Base-by-base conservation (phyloP, 2,797 vertebrate species). In the Pitangus sulphuratus region DNA sequence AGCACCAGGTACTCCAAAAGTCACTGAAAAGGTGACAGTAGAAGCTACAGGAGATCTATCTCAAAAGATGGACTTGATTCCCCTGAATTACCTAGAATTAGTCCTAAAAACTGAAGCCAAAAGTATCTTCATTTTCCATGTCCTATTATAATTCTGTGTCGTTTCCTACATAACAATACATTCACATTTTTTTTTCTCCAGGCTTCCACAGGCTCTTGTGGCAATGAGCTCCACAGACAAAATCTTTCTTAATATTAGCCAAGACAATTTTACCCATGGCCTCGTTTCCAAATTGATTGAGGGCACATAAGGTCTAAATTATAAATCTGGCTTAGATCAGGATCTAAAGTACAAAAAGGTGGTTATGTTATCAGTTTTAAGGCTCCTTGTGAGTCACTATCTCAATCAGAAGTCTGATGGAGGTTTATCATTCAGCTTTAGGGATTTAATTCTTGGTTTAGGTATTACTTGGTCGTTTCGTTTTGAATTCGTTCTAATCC, bases 391-490 rank as follows among this genome's bases (percentile, higher is more conserved):
- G 60, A 94, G 31, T 68, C 78, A 90, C 1, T 33, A 51, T 42
- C 66, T 64, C 64, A 69, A 12, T 31, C 33, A 50, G 12, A 84
- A 89, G 71, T 50, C 37, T 78, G 53, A 85, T 18, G 30, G 2
- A 80, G 5, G 24, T 87, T 83, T 92, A 85, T 22, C 30, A 72
- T 56, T 79, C 58, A 83, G 48, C 75, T 89, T 89, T n/a, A 74
- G 37, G 93, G 44, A 92, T 95, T 82, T 89, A 40, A 53, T 90
- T 84, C 81, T 77, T 91, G 24, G 28, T 77, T 87, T 71, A 85
- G 13, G 37, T 64, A 89, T 83, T 92, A 92, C 51, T 56, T 60
- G 13, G 14, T 18, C 3, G 10, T 42, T 85, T 80, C 8, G 58
- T 66, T 91, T 62, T 45, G 2, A 92, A 89, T 77, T 92, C 47